Evolutionary conservation across 2,888 invertebrate genomes (phyloP).

Genomic region (Nezara viridula): DNA sequence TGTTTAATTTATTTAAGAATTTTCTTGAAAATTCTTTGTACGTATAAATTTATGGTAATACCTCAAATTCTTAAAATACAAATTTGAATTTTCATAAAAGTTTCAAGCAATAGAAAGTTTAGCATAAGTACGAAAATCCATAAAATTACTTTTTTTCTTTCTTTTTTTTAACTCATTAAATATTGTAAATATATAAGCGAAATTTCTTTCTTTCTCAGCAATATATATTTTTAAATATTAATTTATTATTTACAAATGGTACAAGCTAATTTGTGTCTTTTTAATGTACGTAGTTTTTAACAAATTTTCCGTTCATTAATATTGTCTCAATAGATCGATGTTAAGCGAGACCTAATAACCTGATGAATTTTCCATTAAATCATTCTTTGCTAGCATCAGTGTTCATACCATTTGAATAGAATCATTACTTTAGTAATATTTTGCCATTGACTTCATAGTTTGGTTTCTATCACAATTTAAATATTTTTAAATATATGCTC

Average conservation of each 20-base stretch:
- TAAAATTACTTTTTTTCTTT: slow-evolving; percentile 19
- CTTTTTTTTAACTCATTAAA: slow-evolving; percentile 3
- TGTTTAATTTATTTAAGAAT: slow-evolving; percentile 37
- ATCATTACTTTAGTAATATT: not conserved
- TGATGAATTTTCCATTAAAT: not conserved
- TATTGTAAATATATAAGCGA: slow-evolving; percentile 23
- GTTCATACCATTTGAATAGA: slow-evolving; percentile 13
- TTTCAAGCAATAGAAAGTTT: slow-evolving; percentile 38
- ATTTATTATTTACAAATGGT: slow-evolving; percentile 42
- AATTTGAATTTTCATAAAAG: slow-evolving; percentile 18
- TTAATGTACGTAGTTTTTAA: slow-evolving; percentile 17
- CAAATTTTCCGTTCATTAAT: slow-evolving; percentile 6
- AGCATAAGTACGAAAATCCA: slow-evolving; percentile 38
- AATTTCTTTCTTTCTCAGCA: not conserved
- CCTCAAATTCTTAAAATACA: slow-evolving; percentile 43
- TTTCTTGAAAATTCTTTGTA: not conserved
- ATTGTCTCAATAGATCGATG: slow-evolving; percentile 9
- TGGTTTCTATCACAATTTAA: slow-evolving; percentile 33
- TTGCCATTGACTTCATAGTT: slow-evolving; percentile 38
- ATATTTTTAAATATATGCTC: slow-evolving; percentile 39
- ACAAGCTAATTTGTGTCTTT: slow-evolving; percentile 34
- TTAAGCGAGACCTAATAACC: not conserved
- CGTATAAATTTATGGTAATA: slow-evolving; percentile 28
- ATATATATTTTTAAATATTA: slow-evolving; percentile 17
- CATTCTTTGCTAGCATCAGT: not conserved